Evolutionary conservation across 2,888 invertebrate genomes (phyloP).

Genomic region (Terebella lapidaria): DNA sequence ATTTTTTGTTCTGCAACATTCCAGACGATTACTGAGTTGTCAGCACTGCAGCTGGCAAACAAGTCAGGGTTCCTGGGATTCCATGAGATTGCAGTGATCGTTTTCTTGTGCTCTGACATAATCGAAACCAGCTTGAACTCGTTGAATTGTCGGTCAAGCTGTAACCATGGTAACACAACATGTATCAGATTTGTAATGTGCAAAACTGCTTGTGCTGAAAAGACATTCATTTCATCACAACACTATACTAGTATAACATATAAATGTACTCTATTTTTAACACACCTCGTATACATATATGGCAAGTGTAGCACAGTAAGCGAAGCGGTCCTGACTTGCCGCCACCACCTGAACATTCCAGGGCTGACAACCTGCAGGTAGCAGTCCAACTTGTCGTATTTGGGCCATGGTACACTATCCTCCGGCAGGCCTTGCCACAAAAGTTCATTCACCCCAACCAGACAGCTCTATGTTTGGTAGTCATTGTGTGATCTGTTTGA

Average conservation of each 20-base stretch:
- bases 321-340: conserved; percentile 49
- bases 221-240: neutral
- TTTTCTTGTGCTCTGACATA: conserved; percentile 54
- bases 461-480: too few relatives aligned
- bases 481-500: too few relatives aligned
- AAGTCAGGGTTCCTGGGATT: conserved; percentile 46
- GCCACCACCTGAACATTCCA: conserved; percentile 53
- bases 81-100: conserved; percentile 53
- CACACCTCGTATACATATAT: conserved; percentile 55
- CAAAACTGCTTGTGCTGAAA: neutral
- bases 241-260: neutral
- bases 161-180: conserved; percentile 23
- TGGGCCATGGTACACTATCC: conserved; percentile 7
- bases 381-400: conserved; percentile 43
- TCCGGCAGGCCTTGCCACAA: too few relatives aligned
- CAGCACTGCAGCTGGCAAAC: conserved; percentile 48
- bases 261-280: neutral
- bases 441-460: too few relatives aligned
- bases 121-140: conserved; percentile 52
- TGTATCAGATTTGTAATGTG: neutral
- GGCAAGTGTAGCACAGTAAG: conserved; percentile 55
- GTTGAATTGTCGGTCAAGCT: conserved; percentile 45
- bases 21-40: conserved; percentile 51
- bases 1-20: conserved; percentile 44
- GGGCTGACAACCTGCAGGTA: conserved; percentile 55